Evolutionary conservation across 2,113 vertebrate species (phyloP), one percentile per base, ranked within the genome.

Genomic region (Oxyruncus cristatus): DNA sequence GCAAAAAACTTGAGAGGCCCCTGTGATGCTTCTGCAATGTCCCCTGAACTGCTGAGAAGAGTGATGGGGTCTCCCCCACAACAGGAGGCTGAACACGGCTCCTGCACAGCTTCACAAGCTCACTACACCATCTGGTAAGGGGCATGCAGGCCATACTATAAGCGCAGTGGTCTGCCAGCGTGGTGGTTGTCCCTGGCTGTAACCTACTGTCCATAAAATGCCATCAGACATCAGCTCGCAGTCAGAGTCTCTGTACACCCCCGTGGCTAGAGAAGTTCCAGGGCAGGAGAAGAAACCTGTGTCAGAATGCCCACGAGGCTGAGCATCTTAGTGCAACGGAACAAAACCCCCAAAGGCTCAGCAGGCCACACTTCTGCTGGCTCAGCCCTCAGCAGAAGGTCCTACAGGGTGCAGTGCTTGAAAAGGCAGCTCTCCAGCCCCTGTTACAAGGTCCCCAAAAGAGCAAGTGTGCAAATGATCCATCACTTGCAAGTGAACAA

Each of bases 101-200:
- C 44, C 1, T 14, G 44, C 35, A 8, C 2, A 46, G 71, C 37
- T 33, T 14, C 50, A 59, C 23, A 19, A 27, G 30, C 62, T 46
- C 56, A 9, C 15, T 7, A 3, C 39, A 15, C 13, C 62, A 9
- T 8, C 16, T 0, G 0, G 11, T 4, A 15, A 0, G 8, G 33
- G 12, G 5, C 24, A 33, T 1, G 0, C 47, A 50, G n/a, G 49
- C 24, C 82, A 16, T 1, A 4, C 11, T 11, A 0, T 23, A 27
- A 92, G 26, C 14, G 2, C 75, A 50, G 44, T 24, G 18, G 8
- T 68, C 47, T 79, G 26, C 21, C 66, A 63, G 27, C 6, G 1
- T 12, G 22, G 11, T 14, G 59, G 12, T 12, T 30, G 35, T 30
- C 58, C 53, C 37, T 39, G 58, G 33, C 41, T 65, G 24, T 58